Evolutionary conservation across 2,888 invertebrate genomes (phyloP).

Genomic region (Nephrotoma appendiculata): DNA sequence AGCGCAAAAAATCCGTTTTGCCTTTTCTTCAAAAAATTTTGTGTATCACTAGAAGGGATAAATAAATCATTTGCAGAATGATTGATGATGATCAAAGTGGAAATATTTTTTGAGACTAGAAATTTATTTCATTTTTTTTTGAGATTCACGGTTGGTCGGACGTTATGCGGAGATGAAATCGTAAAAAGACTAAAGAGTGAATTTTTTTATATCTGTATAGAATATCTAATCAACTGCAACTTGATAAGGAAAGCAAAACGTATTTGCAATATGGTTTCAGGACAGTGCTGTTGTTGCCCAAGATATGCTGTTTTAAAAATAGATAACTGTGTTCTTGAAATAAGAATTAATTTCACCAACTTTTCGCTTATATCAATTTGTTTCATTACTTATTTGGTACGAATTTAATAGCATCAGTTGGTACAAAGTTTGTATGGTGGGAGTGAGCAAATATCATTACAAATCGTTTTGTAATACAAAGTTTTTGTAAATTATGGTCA

Average conservation of each 20-base stretch:
- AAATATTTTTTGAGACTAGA: background rate
- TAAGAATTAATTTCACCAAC: too few species aligned
- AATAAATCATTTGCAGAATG: background rate
- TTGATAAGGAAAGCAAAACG: background rate
- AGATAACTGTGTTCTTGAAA: too few species aligned
- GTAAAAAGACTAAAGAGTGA: background rate
- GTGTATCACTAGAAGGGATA: background rate
- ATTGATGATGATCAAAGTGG: background rate
- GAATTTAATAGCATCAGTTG: too few species aligned
- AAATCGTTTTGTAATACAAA: too few species aligned
- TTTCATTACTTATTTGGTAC: too few species aligned
- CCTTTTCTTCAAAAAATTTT: background rate
- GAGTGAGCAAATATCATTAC: too few species aligned
- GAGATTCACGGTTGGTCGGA: background rate
- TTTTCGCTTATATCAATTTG: too few species aligned
- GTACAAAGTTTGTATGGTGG: too few species aligned
- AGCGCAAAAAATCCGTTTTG: background rate
- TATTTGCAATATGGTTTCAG: too few species aligned
- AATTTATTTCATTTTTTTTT: background rate
- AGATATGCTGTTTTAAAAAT: too few species aligned
- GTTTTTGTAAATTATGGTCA: too few species aligned
- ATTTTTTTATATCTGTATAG: background rate
- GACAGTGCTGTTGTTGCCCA: too few species aligned
- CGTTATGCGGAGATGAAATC: background rate
- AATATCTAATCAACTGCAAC: background rate